These are phyloP conservation scores for Empidonax traillii DNA, from an alignment of 2,113 vertebrate genomes.

Conservation along the genomic window DNA sequence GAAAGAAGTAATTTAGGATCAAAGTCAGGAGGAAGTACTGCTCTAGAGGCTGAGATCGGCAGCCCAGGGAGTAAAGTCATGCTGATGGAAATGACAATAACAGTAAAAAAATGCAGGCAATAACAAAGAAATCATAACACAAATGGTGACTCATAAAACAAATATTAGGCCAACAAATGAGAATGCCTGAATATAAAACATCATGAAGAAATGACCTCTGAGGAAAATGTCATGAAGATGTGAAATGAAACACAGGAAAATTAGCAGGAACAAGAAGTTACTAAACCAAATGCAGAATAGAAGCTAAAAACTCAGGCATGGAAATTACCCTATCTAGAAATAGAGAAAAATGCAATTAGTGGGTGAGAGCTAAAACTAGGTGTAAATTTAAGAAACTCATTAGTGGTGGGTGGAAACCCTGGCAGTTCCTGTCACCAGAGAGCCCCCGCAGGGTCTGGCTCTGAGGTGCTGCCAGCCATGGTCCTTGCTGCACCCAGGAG, in stretches of 20 bases:
- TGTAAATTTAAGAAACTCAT: neutral
- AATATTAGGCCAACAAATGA: neutral
- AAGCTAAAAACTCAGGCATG: neutral
- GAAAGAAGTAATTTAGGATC: constrained; percentile 17
- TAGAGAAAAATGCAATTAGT: neutral
- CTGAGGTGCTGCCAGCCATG: accelerated
- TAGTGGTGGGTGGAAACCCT: neutral
- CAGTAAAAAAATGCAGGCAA: neutral
- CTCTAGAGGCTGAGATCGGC: neutral
- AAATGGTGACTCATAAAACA: neutral
- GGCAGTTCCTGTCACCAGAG: neutral
- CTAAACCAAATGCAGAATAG: neutral
- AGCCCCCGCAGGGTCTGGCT: neutral
- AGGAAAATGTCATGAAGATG: neutral
- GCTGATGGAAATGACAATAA: neutral
- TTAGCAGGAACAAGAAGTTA: neutral
- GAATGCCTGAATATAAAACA: neutral
- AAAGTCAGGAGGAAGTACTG: neutral
- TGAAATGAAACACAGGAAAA: neutral
- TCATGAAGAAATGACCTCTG: neutral
- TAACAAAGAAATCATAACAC: neutral
- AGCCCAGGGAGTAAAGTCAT: neutral
- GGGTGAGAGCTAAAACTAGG: neutral
- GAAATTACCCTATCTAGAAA: neutral
- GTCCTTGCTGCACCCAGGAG: neutral